Base-by-base conservation (phyloP, 2,113 vertebrate species). In the Clarias magur region DNA sequence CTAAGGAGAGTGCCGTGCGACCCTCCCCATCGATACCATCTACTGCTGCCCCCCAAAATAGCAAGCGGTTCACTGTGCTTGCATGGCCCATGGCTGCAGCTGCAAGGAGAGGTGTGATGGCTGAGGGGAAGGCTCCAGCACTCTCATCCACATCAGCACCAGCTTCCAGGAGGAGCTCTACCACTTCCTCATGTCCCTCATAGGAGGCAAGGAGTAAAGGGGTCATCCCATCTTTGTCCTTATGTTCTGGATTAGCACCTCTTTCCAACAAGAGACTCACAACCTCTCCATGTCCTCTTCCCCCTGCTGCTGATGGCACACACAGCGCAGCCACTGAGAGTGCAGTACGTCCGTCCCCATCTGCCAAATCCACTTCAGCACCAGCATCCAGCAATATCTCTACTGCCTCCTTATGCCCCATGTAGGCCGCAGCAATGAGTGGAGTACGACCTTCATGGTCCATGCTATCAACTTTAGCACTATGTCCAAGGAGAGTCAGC, bases 21-120 rank as follows among this genome's bases (percentile, higher is more conserved):
- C 96, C 96, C 82, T 97, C 95, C 2, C 90, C 92, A 84, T 97
- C 96, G 13, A 95, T 94, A 34, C 91, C 92, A 10, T 96, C 96
- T 27, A 95, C 93, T 6, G 94, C 94, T 0, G 96, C 95, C 0
- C 96, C 96, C 96, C 96, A 96, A 60, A 96, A 95, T 2, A 96
- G 94, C 85, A 96, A 72, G 0, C 92, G 90, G 10, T 93, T 93
- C 6, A 96, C 95, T 0, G 93, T 94, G 2, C 90, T 92, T 70
- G 93, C 88, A 84, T 96, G 96, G 6, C 96, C 96, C 94, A 96
- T 94, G 3, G 95, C 93, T 72, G 96, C 94, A 2, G 95, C 95
- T 0, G 95, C 96, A 86, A 96, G 92, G 0, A 96, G 91, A 3
- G 96, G 94, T 7, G 94, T 95, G 13, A 95, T 92, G 3, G 90